These are phyloP conservation scores for Drosophila fuyamai DNA, from an alignment of 1,140 invertebrate genomes.

Conservation along the genomic window DNA sequence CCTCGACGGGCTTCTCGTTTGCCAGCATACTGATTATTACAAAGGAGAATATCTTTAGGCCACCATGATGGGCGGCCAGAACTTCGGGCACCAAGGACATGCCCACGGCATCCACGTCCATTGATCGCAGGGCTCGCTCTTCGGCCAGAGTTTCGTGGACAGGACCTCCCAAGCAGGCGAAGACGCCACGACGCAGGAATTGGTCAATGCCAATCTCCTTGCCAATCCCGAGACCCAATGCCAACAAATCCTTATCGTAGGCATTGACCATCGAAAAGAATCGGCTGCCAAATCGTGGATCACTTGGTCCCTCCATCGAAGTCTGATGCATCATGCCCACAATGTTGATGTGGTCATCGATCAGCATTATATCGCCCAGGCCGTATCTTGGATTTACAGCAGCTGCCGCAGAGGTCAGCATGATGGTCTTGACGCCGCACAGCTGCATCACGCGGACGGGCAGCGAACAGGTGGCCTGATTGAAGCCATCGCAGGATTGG, in stretches of 20 bases:
- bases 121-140: conserved; percentile 90
- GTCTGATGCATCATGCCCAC: conserved; percentile 93
- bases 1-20: conserved; percentile 88
- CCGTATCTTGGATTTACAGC: conserved; percentile 93
- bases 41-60: conserved; percentile 94
- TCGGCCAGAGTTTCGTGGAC: conserved; percentile 97
- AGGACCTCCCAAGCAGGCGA: conserved; percentile 95
- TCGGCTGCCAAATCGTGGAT: conserved; percentile 95
- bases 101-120: conserved; percentile 95
- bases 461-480: conserved; percentile 91
- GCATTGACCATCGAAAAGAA: conserved; percentile 95
- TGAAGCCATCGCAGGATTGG: conserved; percentile 97
- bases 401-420: conserved; percentile 97
- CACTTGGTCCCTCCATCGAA: conserved; percentile 95
- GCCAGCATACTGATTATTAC: conserved; percentile 94
- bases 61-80: conserved; percentile 91
- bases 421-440: conserved; percentile 93
- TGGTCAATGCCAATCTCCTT: conserved; percentile 89
- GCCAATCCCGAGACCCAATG: conserved; percentile 89
- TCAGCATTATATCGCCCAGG: conserved; percentile 97
- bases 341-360: conserved; percentile 98
- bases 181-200: conserved; percentile 93
- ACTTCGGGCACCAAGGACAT: conserved; percentile 91
- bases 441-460: conserved; percentile 97
- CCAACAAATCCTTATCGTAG: conserved; percentile 90